Evolutionary conservation across 2,888 invertebrate genomes (phyloP).

Genomic region (Agapostemon virescens): DNA sequence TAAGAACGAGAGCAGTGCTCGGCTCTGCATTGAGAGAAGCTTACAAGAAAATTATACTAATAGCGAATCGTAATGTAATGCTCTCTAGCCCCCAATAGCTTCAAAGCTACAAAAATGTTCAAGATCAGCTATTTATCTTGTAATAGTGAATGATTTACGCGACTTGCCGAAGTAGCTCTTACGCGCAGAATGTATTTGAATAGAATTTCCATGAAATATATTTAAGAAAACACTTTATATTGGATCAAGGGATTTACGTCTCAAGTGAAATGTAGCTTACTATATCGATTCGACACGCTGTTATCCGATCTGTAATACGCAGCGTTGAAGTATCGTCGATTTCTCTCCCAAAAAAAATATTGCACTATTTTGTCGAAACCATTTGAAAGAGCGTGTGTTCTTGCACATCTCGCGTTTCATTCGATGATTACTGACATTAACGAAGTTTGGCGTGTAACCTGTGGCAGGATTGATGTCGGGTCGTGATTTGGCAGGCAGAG

Average conservation of each 20-base stretch:
- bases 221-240: slow-evolving; percentile 6
- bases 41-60: neutral
- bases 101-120: neutral
- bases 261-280: neutral
- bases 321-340: neutral
- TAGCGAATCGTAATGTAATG: neutral
- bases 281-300: neutral
- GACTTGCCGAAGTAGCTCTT: slow-evolving; percentile 10
- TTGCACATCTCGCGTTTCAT: neutral
- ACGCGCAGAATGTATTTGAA: neutral
- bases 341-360: neutral
- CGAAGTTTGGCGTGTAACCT: slow-evolving; percentile 15
- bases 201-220: slow-evolving; percentile 6
- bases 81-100: neutral
- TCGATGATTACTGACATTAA: neutral
- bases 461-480: slow-evolving; percentile 15
- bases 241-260: slow-evolving; percentile 2
- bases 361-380: neutral
- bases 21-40: neutral
- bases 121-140: neutral
- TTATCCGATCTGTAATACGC: neutral
- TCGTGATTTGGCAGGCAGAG: slow-evolving; percentile 34
- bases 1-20: neutral
- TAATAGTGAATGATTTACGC: neutral
- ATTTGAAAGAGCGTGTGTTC: neutral